These are phyloP conservation scores for Synergus laeviventris DNA, from an alignment of 2,888 invertebrate species.

Conservation along the genomic window DNA sequence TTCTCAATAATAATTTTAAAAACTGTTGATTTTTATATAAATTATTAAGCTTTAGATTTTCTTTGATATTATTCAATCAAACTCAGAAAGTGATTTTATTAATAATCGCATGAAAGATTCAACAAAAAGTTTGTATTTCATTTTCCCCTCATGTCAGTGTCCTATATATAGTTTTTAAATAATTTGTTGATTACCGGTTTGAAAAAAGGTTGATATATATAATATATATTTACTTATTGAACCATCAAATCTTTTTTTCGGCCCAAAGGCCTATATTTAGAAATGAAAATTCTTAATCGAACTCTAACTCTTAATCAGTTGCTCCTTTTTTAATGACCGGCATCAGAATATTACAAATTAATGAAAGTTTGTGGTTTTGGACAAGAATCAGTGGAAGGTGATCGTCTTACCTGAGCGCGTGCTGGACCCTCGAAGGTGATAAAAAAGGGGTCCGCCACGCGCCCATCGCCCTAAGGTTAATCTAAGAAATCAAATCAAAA, in stretches of 20 bases:
- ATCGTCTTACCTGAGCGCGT: conserved; percentile 73
- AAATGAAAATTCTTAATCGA: too few species aligned
- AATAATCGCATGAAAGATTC: not conserved
- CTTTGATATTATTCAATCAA: too few species aligned
- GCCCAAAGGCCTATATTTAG: too few species aligned
- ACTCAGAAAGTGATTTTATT: too few species aligned
- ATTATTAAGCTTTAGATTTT: too few species aligned
- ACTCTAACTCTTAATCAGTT: too few species aligned
- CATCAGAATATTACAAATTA: not conserved
- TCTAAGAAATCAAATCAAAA: conserved; percentile 73
- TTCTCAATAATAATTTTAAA: not conserved
- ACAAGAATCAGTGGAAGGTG: not conserved
- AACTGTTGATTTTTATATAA: not conserved
- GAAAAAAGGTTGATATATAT: not conserved
- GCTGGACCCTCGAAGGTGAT: conserved; percentile 61
- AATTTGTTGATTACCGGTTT: not conserved
- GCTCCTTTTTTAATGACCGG: too few species aligned
- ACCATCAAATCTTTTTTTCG: too few species aligned
- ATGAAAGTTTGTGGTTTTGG: not conserved
- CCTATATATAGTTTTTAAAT: not conserved
- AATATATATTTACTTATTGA: too few species aligned
- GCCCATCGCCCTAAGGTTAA: conserved; percentile 71
- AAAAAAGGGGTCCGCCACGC: conserved; percentile 69
- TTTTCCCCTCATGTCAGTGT: not conserved
- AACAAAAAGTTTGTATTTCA: not conserved